Percentiles rank a stretch among this genome's conserved stretches.
phyloP scores from a whole-genome alignment of 35 echinoderm and acorn worm genomes.

The Holothuria glaberrima region DNA sequence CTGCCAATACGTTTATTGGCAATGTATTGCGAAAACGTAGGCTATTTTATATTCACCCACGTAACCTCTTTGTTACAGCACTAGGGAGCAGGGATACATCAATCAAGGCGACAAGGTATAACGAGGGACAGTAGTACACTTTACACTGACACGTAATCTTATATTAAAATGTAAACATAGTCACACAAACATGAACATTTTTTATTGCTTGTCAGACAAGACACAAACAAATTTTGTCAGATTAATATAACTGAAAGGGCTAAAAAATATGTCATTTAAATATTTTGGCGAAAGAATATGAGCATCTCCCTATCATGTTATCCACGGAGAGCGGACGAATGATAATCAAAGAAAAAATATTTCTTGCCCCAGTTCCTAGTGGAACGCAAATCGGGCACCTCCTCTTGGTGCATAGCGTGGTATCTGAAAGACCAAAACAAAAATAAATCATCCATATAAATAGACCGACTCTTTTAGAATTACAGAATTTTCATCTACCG shows the following conservation, averaged over 20 bases:
- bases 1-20: too few species aligned
- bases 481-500: too few species aligned
- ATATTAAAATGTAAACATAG: neutral
- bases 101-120: too few species aligned
- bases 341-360: conserved; percentile 80
- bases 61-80: too few species aligned
- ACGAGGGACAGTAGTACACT: too few species aligned
- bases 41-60: too few species aligned
- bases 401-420: conserved; percentile 69
- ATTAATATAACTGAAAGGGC: neutral
- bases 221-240: neutral
- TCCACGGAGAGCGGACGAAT: conserved; percentile 86
- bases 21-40: too few species aligned
- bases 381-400: conserved; percentile 76
- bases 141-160: too few species aligned
- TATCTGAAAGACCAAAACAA: conserved; percentile 40
- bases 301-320: conserved; percentile 40
- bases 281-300: neutral
- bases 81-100: too few species aligned
- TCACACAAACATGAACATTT: neutral
- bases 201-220: too few species aligned
- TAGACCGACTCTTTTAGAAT: neutral
- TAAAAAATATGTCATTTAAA: too few species aligned
- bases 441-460: neutral
- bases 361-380: conserved; percentile 63